These are phyloP conservation scores for Gymnoscelis rufifasciata DNA, from an alignment of 2,888 invertebrate genomes.

Conservation along the genomic window DNA sequence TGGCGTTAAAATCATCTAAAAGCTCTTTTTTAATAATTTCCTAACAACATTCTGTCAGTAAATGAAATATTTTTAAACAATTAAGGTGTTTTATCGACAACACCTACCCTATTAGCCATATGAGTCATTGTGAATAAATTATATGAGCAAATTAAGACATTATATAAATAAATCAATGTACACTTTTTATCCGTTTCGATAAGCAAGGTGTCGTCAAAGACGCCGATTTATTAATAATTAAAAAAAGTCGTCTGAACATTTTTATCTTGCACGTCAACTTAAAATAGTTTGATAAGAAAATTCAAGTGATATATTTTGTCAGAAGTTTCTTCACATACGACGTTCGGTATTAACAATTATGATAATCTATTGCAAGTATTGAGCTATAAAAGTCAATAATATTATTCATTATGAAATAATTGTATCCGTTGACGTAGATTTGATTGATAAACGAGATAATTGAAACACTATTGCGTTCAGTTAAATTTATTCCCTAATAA, in stretches of 20 bases:
- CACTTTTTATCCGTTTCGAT: constrained; percentile 42
- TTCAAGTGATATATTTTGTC: background rate
- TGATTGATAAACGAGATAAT: no score
- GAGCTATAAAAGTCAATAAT: no score
- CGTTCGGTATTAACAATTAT: no score
- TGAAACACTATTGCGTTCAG: no score
- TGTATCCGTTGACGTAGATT: no score
- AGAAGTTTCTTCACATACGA: background rate
- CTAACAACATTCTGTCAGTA: no score
- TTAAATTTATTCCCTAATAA: no score
- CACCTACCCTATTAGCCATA: constrained; percentile 6
- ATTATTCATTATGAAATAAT: no score
- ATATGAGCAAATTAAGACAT: constrained; percentile 57
- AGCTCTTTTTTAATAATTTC: no score
- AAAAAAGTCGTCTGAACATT: constrained; percentile 30
- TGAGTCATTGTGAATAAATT: constrained; percentile 35
- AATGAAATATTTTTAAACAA: no score
- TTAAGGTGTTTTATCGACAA: background rate
- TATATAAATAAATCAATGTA: constrained; percentile 38
- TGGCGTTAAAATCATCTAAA: no score
- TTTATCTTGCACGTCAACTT: constrained; percentile 62
- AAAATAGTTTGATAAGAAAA: constrained; percentile 52
- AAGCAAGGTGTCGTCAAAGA: constrained; percentile 40
- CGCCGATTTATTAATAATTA: constrained; percentile 18
- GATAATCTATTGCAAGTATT: no score